Base-by-base conservation (phyloP, 2,113 vertebrate genomes). In the Rhegmatorhina hoffmannsi region DNA sequence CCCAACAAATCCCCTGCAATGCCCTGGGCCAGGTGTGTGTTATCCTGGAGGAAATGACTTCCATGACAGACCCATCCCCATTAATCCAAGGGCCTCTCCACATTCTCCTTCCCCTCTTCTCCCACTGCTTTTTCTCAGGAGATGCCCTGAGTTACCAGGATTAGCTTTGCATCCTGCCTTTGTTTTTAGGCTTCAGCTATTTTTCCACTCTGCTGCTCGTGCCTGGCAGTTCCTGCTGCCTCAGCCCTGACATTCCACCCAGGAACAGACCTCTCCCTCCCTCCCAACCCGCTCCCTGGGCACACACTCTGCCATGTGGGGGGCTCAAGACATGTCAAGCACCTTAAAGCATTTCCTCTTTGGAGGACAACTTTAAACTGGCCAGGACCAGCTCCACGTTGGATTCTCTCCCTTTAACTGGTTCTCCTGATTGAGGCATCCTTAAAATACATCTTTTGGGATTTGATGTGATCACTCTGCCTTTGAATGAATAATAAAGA, bases 1-100 rank as follows among this genome's bases (percentile, higher is more conserved):
- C 76, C 49, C 77, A 84, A 88, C 70, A 90, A 95, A 95, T 94
- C 94, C 93, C 82, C 72, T 90, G 93, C 66, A 70, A 47, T 33
- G 56, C 93, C 88, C 36, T 24, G 72, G 72, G 89, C 82, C 90
- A 95, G 92, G 84, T 95, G 90, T 5, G 70, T 16, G 78, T 62
- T 73, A 38, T 60, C 21, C 66, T 77, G 62, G 58, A 80, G 78
- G 26, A 66, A 87, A 73, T 74, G 67, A 90, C 93, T 88, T 62
- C 90, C 66, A 0, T 28, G 84, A 87, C 85, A 81, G 92, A 81
- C 67, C 84, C 2, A 24, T 7, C 8, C 67, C 43, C 55, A n/a
- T 84, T 16, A 80, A 74, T 13, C 72, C 79, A 93, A 59, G 87
- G 77, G 87, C 80, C 84, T 76, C 80, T 69, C 86, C 38, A 34